Percentiles rank a stretch among this genome's conserved stretches.
Evolutionary conservation across 2,113 vertebrate genomes (phyloP).

Genomic region (Benitochromis conjunctus): DNA sequence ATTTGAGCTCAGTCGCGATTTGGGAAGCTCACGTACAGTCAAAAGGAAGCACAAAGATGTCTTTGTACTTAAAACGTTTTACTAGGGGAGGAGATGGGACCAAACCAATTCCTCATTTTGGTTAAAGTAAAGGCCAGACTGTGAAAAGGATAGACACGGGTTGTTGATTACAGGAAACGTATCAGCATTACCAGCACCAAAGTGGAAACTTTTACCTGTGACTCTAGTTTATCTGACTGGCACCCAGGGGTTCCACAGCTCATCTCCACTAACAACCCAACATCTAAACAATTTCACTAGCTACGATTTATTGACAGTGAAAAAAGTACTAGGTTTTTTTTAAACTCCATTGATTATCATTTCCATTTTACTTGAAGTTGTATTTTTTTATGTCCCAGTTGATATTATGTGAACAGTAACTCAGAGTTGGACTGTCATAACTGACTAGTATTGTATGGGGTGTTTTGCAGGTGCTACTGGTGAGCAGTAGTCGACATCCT

Average conservation of each 20-base stretch:
- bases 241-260: background rate
- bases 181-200: background rate
- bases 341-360: background rate
- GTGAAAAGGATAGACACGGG: background rate
- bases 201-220: background rate
- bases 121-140: background rate
- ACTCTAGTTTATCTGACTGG: background rate
- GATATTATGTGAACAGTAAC: background rate
- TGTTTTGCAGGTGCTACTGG: conserved; percentile 85
- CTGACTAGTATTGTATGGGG: background rate
- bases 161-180: background rate
- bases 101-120: conserved; percentile 19
- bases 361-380: background rate
- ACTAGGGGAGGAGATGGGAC: background rate
- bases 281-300: background rate
- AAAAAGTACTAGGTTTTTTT: background rate
- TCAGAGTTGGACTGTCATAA: background rate
- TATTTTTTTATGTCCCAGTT: background rate
- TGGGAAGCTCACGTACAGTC: background rate
- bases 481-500: conserved; percentile 96
- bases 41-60: conserved; percentile 32
- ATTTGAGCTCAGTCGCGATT: background rate
- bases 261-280: background rate
- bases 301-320: background rate
- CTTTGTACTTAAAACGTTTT: conserved; percentile 19